These are phyloP conservation scores for Anableps anableps DNA, from an alignment of 2,797 vertebrate species.

Conservation along the genomic window DNA sequence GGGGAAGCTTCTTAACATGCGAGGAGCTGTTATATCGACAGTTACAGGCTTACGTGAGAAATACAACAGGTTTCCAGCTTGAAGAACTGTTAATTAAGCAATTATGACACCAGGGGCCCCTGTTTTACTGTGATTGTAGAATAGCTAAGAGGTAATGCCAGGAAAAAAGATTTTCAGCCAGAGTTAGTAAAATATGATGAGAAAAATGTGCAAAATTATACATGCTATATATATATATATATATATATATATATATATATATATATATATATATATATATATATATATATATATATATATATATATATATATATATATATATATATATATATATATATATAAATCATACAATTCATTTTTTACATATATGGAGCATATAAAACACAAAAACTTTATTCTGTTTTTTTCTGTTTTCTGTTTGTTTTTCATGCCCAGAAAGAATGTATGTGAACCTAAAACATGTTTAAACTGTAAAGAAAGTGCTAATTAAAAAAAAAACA, in stretches of 20 bases:
- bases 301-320: too few relatives aligned
- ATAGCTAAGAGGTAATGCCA: slow-evolving; percentile 12
- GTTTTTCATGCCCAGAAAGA: neutral
- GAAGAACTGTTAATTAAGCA: slow-evolving; percentile 56
- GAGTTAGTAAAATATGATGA: neutral
- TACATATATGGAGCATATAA: neutral
- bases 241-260: too few relatives aligned
- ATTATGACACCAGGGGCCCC: slow-evolving; percentile 42
- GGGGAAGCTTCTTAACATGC: neutral
- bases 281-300: too few relatives aligned
- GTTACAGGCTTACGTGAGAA: slow-evolving; percentile 20
- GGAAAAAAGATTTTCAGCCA: neutral
- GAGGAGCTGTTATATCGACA: slow-evolving; percentile 7
- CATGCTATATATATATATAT: too few relatives aligned
- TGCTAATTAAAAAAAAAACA: neutral
- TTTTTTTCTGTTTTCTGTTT: neutral
- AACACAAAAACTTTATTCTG: neutral
- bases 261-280: too few relatives aligned
- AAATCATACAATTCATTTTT: neutral
- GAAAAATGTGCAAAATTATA: neutral
- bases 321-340: too few relatives aligned
- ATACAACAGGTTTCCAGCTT: slow-evolving; percentile 30
- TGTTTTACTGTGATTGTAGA: slow-evolving; percentile 39
- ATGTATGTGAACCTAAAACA: too few relatives aligned
- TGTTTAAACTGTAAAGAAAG: too few relatives aligned